A percentile compares a stretch with the other conserved stretches of the same genome.
Conservation (phyloP, 2,113 vertebrate species). For the Australoheros scitulus region DNA sequence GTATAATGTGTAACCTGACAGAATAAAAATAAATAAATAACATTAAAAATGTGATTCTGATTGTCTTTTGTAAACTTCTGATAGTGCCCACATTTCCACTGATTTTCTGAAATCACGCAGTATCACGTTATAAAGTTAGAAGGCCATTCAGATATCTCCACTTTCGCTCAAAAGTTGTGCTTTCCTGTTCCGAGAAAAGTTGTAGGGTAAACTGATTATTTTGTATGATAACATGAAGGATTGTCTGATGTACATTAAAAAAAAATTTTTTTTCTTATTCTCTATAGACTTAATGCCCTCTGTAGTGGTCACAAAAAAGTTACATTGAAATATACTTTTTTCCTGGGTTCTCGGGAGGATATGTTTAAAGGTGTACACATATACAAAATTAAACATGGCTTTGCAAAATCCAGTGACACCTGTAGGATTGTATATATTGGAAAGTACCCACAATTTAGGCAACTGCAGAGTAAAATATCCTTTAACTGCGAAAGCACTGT, state of each 20-base stretch:
- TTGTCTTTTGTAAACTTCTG: not conserved
- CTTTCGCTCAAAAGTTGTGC: not conserved
- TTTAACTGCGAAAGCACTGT: not conserved
- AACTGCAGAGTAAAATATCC: not conserved
- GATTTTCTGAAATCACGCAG: not conserved
- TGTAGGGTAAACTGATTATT: not conserved
- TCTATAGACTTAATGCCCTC: not conserved
- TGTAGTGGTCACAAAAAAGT: too few relatives aligned
- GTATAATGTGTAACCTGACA: not conserved
- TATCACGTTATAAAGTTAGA: not conserved
- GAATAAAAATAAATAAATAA: not conserved
- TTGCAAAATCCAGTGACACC: slow-evolving; percentile 33
- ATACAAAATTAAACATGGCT: not conserved
- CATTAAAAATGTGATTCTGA: not conserved
- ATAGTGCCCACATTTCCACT: not conserved
- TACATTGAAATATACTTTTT: too few relatives aligned
- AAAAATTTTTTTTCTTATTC: too few relatives aligned
- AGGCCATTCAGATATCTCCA: not conserved
- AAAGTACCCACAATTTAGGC: not conserved
- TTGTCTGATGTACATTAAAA: not conserved
- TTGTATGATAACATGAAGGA: not conserved
- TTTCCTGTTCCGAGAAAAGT: not conserved
- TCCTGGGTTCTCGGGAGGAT: too few relatives aligned
- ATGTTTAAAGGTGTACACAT: not conserved
- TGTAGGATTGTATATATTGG: slow-evolving; percentile 33